Conservation (phyloP, 2,888 invertebrate genomes). For the Eubasilissa splendida region DNA sequence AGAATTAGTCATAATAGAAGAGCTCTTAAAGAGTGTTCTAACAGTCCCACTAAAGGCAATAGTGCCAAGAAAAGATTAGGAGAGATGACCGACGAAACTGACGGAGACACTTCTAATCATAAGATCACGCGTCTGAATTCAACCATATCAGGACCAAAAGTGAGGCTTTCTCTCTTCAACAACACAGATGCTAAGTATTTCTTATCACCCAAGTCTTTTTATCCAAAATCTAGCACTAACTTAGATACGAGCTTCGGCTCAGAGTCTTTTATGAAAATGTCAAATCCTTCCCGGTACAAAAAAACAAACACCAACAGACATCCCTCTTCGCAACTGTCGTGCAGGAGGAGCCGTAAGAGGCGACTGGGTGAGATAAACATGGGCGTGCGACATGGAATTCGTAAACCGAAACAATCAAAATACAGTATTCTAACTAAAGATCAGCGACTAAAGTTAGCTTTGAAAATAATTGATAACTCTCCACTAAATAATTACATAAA, state of each 20-base stretch:
- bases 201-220: conserved; percentile 73
- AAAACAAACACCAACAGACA: conserved; percentile 58
- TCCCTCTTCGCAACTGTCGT: conserved; percentile 57
- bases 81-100: conserved; percentile 57
- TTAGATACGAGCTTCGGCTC: conserved; percentile 63
- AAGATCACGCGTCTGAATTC: conserved; percentile 54
- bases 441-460: conserved; percentile 61
- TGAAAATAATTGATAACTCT: conserved; percentile 62
- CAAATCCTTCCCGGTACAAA: conserved; percentile 63
- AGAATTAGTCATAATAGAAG: conserved; percentile 66
- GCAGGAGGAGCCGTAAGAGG: conserved; percentile 59
- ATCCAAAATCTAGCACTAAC: conserved; percentile 69
- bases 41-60: conserved; percentile 12
- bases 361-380: conserved; percentile 77
- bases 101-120: conserved; percentile 63
- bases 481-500: conserved; percentile 60
- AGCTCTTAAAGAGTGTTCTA: conserved; percentile 56
- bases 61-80: conserved; percentile 54
- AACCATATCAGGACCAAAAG: conserved; percentile 65
- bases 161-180: conserved; percentile 68
- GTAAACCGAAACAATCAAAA: conserved; percentile 72
- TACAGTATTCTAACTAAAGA: conserved; percentile 59
- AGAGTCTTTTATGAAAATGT: conserved; percentile 12
- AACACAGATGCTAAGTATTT: conserved; percentile 70
- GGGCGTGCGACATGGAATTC: conserved; percentile 77